Base-by-base conservation (phyloP, 1,140 invertebrate species). In the Cydia splendana region DNA sequence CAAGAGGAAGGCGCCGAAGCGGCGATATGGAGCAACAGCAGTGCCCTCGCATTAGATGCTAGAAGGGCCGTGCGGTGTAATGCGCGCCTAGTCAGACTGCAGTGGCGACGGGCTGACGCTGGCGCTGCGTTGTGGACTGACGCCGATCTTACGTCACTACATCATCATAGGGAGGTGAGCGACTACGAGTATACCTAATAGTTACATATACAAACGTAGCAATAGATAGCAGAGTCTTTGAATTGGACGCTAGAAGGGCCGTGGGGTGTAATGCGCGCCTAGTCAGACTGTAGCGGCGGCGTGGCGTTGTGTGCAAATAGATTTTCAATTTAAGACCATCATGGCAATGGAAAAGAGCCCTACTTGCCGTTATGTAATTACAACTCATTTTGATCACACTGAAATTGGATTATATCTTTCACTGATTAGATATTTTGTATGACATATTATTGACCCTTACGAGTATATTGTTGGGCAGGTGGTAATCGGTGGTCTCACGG, bases 401-500 rank as follows among this genome's bases (percentile, higher is more conserved):
- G 34, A 6, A 34, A 0, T 4, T 34, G 34, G 5, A 34, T 34
- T 34, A 34, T 34, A 34, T 34, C 4, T 1, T 34, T 90, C 0
- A 75, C 91, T 73, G 88, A 91, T 78, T 48, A 48, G 12, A 24
- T 24, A 24, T 24, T 24, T 24, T 24, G 45, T 48, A 15, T 48
- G 13, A 48, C 13, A 48, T 2, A 13, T 48, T 13, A 48, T 48
- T 48, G 12, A 30, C 24, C 24, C 24, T 24, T 24, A 13, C 69
- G 53, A 30, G 13, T 48, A 15, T 77, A 45, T 76, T 73, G 24
- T 24, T 12, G 18, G 7, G 73, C 77, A 93, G 91, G 89, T 94
- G 30, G 80, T 90, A 12, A 82, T 94, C 2, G 85, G 95, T 2
- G 95, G 96, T 77, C 89, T 98, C 38, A 92, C 95, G 9, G 95